These are phyloP conservation scores for Dilophus febrilis DNA, from an alignment of 2,888 invertebrate species.

Conservation along the genomic window DNA sequence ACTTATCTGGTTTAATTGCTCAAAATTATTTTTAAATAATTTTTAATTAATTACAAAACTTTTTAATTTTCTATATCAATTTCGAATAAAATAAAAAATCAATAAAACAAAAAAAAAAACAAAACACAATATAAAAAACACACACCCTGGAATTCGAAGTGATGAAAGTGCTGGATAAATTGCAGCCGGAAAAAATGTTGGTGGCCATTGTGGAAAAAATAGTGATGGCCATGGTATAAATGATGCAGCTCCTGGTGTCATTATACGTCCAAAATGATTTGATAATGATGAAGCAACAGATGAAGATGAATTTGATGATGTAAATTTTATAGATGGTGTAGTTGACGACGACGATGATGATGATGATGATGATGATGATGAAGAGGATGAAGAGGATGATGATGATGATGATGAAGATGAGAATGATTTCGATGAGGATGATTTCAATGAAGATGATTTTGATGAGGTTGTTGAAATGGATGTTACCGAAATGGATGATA, in stretches of 20 bases:
- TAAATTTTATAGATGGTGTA: no score
- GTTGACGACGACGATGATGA: background rate
- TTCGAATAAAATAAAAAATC: no score
- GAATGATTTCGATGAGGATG: background rate
- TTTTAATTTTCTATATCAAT: no score
- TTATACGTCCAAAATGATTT: slow-evolving; percentile 21
- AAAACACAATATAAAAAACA: slow-evolving; percentile 11
- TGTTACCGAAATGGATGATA: no score
- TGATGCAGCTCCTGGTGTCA: slow-evolving; percentile 42
- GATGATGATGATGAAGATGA: no score
- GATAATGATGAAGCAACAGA: background rate
- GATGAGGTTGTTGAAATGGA: background rate
- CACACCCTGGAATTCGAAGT: slow-evolving; percentile 60
- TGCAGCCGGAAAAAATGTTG: slow-evolving; percentile 52
- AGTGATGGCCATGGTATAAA: slow-evolving; percentile 60
- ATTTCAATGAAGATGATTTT: background rate
- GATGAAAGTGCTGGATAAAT: slow-evolving; percentile 47
- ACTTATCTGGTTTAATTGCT: no score
- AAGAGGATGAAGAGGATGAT: background rate
- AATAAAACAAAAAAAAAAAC: no score
- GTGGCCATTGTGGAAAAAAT: slow-evolving; percentile 58
- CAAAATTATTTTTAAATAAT: no score
- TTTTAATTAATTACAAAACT: no score
- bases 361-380: background rate
- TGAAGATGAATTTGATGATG: no score